A percentile compares a stretch with the other conserved stretches of the same genome.
Evolutionary conservation across 2,797 vertebrate genomes (phyloP).

Genomic region (Luscinia megarhynchos): DNA sequence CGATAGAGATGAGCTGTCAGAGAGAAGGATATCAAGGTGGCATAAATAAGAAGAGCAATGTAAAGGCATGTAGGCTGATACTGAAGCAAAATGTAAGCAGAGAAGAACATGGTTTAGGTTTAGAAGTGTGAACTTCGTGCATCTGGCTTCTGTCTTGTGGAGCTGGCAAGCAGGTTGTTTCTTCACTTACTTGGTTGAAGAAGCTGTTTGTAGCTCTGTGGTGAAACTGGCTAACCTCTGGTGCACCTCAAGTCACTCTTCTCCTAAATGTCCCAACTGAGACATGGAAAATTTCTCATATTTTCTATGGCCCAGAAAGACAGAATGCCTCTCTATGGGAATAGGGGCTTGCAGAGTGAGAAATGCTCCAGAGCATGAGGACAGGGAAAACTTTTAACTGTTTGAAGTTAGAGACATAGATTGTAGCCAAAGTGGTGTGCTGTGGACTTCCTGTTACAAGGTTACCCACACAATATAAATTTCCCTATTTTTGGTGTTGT

Average conservation of each 20-base stretch:
- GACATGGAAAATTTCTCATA: background rate
- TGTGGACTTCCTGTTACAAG: background rate
- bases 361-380: background rate
- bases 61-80: background rate
- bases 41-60: background rate
- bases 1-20: background rate
- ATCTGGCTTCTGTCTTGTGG: background rate
- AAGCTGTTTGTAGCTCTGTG: background rate
- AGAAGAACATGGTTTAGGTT: background rate
- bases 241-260: background rate
- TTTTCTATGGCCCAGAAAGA: background rate
- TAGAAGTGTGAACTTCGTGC: background rate
- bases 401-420: background rate
- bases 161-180: background rate
- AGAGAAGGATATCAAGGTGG: background rate
- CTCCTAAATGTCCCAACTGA: background rate
- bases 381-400: background rate
- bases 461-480: background rate
- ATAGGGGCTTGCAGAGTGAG: background rate
- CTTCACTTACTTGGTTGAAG: background rate
- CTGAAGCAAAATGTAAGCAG: background rate
- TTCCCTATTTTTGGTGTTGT: background rate
- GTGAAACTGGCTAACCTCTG: background rate
- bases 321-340: background rate
- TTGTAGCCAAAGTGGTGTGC: background rate